A percentile compares a stretch with the other conserved stretches of the same genome.
phyloP scores from a whole-genome alignment of 2,113 vertebrate genomes.

The Phycodurus eques region DNA sequence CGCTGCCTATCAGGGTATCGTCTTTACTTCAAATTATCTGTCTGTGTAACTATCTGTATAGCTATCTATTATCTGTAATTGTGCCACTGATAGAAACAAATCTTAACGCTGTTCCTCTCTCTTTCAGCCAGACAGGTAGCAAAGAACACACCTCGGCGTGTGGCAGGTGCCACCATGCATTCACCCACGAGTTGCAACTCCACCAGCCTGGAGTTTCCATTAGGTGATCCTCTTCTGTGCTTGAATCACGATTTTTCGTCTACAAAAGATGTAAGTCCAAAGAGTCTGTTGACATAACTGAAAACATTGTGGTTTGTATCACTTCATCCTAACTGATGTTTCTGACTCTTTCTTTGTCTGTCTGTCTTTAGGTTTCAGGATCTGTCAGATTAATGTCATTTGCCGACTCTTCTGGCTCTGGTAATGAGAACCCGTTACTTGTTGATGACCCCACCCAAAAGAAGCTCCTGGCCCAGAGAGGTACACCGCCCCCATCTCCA shows the following conservation, averaged over 20 bases:
- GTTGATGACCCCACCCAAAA: constrained; percentile 91
- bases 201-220: constrained; percentile 81
- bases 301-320: constrained; percentile 1
- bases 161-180: constrained; percentile 79
- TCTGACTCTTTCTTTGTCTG: not conserved
- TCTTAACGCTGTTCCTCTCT: constrained; percentile 37
- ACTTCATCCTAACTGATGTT: not conserved
- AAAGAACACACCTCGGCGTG: constrained; percentile 84
- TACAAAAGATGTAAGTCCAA: constrained; percentile 59
- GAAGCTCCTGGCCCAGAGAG: constrained; percentile 90
- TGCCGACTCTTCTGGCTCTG: constrained; percentile 78
- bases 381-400: constrained; percentile 78
- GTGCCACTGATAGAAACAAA: not conserved
- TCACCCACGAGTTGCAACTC: constrained; percentile 84
- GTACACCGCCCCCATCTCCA: constrained; percentile 91
- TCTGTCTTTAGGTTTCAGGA: constrained; percentile 74
- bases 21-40: constrained; percentile 1
- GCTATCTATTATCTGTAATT: not conserved
- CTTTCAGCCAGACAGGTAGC: constrained; percentile 87
- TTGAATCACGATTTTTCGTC: constrained; percentile 76
- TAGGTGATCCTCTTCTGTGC: constrained; percentile 78
- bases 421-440: constrained; percentile 81
- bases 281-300: not conserved
- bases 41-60: not conserved
- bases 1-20: constrained; percentile 88